These are phyloP conservation scores for Scleropages formosus DNA, from an alignment of 2,797 vertebrate genomes.

Conservation along the genomic window DNA sequence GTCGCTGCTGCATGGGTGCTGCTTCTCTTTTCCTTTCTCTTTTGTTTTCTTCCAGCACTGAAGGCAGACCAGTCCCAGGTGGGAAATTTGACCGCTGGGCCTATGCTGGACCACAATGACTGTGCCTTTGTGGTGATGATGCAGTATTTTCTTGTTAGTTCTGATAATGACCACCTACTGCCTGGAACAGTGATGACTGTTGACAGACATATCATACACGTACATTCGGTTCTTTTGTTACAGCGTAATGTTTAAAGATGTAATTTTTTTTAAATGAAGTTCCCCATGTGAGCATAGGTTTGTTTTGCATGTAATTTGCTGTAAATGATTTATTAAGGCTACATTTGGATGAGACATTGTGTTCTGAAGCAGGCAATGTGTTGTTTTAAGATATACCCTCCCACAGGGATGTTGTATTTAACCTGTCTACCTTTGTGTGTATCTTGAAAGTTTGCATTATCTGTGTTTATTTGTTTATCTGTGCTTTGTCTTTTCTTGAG, in stretches of 20 bases:
- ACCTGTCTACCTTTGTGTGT: background rate
- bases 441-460: background rate
- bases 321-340: slow-evolving; percentile 21
- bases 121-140: background rate
- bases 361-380: background rate
- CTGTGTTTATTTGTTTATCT: slow-evolving; percentile 7
- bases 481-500: slow-evolving; percentile 9
- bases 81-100: too few relatives aligned
- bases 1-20: background rate
- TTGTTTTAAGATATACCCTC: background rate
- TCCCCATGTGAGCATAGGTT: background rate
- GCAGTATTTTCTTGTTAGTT: slow-evolving; percentile 24
- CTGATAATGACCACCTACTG: background rate
- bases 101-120: too few relatives aligned
- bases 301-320: slow-evolving; percentile 27
- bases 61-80: too few relatives aligned
- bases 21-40: background rate
- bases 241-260: too few relatives aligned
- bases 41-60: background rate
- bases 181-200: too few relatives aligned
- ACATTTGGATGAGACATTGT: background rate
- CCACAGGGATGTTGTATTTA: background rate
- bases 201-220: too few relatives aligned
- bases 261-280: too few relatives aligned
- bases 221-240: too few relatives aligned